Evolutionary conservation across 2,797 vertebrate genomes (phyloP), one percentile per base, ranked within the genome.

Genomic region (Octomys mimax): DNA sequence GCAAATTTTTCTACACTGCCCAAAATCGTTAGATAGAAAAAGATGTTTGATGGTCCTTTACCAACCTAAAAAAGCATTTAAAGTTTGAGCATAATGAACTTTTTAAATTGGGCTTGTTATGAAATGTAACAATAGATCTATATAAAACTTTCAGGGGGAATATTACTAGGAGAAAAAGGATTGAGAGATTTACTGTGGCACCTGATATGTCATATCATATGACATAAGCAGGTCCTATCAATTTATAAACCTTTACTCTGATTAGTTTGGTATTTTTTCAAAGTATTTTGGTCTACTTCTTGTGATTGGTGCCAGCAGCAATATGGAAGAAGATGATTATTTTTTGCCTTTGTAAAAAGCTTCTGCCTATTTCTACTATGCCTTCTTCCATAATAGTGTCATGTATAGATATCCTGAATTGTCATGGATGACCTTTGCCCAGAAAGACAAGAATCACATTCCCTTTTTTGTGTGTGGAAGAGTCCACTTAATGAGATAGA

Each of bases 21-120:
- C 36, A 71, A 46, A 31, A 77, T 73, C 66, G 39, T 22, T 70
- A 31, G 24, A 59, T 62, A 12, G 95, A 95, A 94, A 71, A 22
- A 83, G 13, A 33, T 92, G 2, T 57, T 77, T 87, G 31, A 26
- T 28, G 11, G 6, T n/a, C 9, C 2, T 87, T 95, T 24, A 61
- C 71, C 49, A 96, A 89, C 49, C 77, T 84, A 91, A 42, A 33
- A 68, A 70, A 22, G 70, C 21, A 46, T 54, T 33, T 87, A 89
- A 77, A 91, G 84, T 94, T 92, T 77, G 54, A 62, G 8, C 46
- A 52, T 24, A 77, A 46, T 79, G 33, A 13, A 62, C 52, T 54
- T 79, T 59, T 96, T 12, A 70, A 36, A 79, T 91, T 88, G 66
- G 1, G 28, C 13, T 73, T 83, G 73, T 10, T 19, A n/a, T n/a